Percentiles rank a stretch among this genome's conserved stretches.
phyloP scores from a whole-genome alignment of 2,113 vertebrate genomes.

The Raja brachyura region DNA sequence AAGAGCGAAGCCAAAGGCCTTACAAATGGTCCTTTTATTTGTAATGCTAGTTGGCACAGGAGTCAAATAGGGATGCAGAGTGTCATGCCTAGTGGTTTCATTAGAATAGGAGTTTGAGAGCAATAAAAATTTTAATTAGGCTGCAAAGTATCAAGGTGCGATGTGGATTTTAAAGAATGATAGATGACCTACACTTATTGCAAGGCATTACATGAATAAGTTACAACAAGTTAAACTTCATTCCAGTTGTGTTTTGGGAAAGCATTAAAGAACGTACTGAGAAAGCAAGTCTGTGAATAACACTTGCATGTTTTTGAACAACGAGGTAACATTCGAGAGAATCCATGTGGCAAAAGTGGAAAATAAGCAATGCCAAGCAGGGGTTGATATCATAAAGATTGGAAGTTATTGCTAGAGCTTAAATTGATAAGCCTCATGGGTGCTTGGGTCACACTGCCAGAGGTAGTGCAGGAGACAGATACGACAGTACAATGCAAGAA shows the following conservation, averaged over 20 bases:
- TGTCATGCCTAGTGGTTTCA: not conserved
- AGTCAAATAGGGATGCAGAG: not conserved
- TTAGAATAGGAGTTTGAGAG: not conserved
- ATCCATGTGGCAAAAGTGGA: not conserved
- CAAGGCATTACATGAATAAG: not conserved
- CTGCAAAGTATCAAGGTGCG: too few relatives aligned
- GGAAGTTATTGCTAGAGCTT: not conserved
- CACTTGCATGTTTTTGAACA: not conserved
- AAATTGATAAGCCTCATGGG: not conserved
- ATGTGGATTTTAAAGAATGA: not conserved
- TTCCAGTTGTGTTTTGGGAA: not conserved
- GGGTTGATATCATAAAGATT: not conserved
- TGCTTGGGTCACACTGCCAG: too few relatives aligned
- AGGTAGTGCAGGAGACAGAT: too few relatives aligned
- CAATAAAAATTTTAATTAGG: not conserved
- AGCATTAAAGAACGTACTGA: not conserved
- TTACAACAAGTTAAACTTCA: not conserved
- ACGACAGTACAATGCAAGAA: too few relatives aligned
- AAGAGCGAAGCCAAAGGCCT: not conserved
- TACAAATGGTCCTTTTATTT: not conserved
- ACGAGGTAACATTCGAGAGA: not conserved
- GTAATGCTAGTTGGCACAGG: not conserved
- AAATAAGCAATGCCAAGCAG: not conserved
- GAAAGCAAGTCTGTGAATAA: not conserved
- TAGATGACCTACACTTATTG: not conserved